Percentiles rank a stretch among this genome's conserved stretches.
These are phyloP conservation scores for Atta cephalotes DNA, from an alignment of 1,140 invertebrate genomes.

Conservation along the genomic window DNA sequence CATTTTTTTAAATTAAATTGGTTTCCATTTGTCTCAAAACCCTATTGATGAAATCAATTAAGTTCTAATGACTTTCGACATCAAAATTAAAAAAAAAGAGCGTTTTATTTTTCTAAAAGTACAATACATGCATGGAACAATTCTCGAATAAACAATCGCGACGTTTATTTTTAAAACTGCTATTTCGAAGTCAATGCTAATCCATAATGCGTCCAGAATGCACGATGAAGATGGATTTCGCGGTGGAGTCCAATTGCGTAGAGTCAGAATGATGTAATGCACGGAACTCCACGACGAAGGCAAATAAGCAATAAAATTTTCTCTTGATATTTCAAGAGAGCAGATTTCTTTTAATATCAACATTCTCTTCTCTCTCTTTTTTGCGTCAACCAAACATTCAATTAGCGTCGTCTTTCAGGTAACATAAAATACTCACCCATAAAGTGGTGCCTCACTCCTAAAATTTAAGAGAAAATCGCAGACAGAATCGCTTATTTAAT, in stretches of 20 bases:
- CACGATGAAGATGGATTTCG: constrained; percentile 39
- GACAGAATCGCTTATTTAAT: background rate
- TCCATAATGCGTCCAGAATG: background rate
- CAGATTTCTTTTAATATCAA: background rate
- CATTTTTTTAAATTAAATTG: background rate
- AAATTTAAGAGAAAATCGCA: background rate
- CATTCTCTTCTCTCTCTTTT: no score
- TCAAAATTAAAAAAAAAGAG: background rate
- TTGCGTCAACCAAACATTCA: background rate
- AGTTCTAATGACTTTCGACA: background rate
- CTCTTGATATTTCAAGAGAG: background rate
- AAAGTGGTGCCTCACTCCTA: background rate
- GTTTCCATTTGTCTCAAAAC: background rate
- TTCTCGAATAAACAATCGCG: background rate
- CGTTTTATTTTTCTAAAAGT: constrained; percentile 15
- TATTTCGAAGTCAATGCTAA: constrained; percentile 28
- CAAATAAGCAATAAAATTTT: background rate
- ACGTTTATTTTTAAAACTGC: constrained; percentile 30
- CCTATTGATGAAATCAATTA: background rate
- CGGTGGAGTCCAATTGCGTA: constrained; percentile 17
- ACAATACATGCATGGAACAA: background rate
- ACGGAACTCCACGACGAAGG: background rate
- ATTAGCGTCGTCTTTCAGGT: background rate
- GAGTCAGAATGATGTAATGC: background rate
- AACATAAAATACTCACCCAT: background rate